These are phyloP conservation scores for Psylliodes chrysocephalus DNA, from an alignment of 2,888 invertebrate species.

Conservation along the genomic window DNA sequence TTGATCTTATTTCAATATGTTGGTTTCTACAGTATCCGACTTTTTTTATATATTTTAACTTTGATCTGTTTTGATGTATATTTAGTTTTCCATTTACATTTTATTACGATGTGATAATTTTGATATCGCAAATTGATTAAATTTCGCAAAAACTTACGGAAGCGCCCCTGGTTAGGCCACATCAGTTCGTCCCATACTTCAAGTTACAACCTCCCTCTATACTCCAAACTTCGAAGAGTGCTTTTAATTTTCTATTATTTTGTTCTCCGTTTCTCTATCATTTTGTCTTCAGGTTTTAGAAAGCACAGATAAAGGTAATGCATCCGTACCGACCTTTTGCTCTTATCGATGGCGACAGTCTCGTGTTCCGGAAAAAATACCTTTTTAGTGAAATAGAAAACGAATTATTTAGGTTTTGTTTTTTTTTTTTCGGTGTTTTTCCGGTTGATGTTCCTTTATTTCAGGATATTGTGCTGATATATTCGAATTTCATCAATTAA, in stretches of 20 bases:
- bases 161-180: constrained; percentile 39
- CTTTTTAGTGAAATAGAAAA: constrained; percentile 13
- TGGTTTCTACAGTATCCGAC: too few species aligned
- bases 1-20: too few species aligned
- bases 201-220: constrained; percentile 44
- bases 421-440: not conserved
- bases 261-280: constrained; percentile 39
- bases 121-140: too few species aligned
- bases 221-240: constrained; percentile 47
- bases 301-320: constrained; percentile 28
- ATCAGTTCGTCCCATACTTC: constrained; percentile 44
- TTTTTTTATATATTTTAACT: too few species aligned
- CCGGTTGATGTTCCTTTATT: not conserved
- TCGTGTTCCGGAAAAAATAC: constrained; percentile 8
- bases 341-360: constrained; percentile 21
- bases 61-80: too few species aligned
- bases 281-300: constrained; percentile 27
- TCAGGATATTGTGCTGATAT: not conserved
- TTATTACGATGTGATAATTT: too few species aligned
- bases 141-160: too few species aligned
- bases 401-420: constrained; percentile 9
- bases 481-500: not conserved
- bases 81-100: too few species aligned
- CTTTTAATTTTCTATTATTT: constrained; percentile 44
- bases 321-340: constrained; percentile 17